phyloP scores from a whole-genome alignment of 2,113 vertebrate genomes.

The Syrrhaptes paradoxus region DNA sequence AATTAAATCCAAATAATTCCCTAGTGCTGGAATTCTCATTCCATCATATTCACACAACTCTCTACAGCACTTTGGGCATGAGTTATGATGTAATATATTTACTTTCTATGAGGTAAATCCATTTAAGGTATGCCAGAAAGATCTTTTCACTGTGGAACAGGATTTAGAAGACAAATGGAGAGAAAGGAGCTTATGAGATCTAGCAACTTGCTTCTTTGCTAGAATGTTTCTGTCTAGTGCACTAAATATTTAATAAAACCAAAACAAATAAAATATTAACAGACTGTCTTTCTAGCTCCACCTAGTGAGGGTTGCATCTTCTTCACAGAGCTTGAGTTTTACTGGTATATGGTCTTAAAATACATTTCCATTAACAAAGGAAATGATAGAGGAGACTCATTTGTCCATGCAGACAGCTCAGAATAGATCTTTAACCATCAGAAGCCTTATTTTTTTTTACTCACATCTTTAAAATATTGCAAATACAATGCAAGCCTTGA shows the following conservation, averaged over 20 bases:
- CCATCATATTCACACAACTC: not conserved
- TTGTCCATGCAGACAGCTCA: not conserved
- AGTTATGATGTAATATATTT: not conserved
- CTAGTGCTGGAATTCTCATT: not conserved
- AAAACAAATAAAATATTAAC: not conserved
- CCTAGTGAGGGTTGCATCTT: not conserved
- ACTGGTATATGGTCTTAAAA: too few relatives aligned
- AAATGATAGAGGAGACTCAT: not conserved
- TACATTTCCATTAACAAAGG: not conserved
- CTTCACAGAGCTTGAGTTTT: not conserved
- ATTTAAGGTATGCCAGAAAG: not conserved
- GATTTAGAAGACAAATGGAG: not conserved
- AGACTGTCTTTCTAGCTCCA: not conserved
- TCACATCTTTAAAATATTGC: not conserved
- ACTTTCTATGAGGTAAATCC: not conserved
- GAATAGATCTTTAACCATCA: not conserved
- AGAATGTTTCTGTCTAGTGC: not conserved
- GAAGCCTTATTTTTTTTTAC: not conserved
- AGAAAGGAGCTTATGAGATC: not conserved
- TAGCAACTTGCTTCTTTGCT: not conserved
- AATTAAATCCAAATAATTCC: not conserved
- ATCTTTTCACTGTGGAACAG: not conserved
- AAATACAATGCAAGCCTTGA: not conserved
- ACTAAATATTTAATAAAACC: not conserved
- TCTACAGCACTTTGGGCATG: not conserved